Base-by-base conservation (phyloP, 2,888 invertebrate species). In the Drosophila mayaguana region DNA sequence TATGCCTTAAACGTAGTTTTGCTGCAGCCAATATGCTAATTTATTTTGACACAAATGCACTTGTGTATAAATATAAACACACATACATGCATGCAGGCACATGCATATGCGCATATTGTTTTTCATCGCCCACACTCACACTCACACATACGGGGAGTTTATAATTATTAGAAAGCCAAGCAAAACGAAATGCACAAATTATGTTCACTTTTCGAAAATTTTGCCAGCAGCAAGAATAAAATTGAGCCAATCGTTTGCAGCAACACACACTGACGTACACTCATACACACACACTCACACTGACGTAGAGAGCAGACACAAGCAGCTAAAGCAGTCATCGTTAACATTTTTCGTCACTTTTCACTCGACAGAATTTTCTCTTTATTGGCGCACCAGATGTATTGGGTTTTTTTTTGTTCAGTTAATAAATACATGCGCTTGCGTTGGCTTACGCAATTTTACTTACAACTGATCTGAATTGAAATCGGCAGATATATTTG, bases 301-400 rank as follows among this genome's bases (percentile, higher is more conserved):
- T 66, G 57, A 64, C 68, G 57, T 63, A 50, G 61, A 63, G 65
- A 69, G 65, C 67, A 65, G 71, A 63, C 71, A 64, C 71, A 61
- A 60, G 63, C 67, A 74, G 67, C 53, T 43, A 69, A 69, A 74
- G 75, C 65, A 79, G 81, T 82, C 86, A 82, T 80, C 88, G 80
- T 75, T 76, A 72, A 77, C 73, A 75, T 76, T 83, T 78, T 80
- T 81, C 78, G 72, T 83, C 88, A 86, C 82, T 90, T 90, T 91
- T 88, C 83, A 82, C 81, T 84, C 32, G 6, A 79, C 62, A 81
- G 83, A 91, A 90, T 91, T 89, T 91, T 90, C 78, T 80, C 78
- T 80, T 82, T 78, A 72, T 69, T 60, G 48, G 45, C 62, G 54
- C 55, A 61, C 46, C 63, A 72, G 53, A 64, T 76, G 61, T 65